Evolutionary conservation across 30 jellyfish, hydroid and myxozoan genomes (phyloP).

Genomic region (Chrysaora quinquecirrha): DNA sequence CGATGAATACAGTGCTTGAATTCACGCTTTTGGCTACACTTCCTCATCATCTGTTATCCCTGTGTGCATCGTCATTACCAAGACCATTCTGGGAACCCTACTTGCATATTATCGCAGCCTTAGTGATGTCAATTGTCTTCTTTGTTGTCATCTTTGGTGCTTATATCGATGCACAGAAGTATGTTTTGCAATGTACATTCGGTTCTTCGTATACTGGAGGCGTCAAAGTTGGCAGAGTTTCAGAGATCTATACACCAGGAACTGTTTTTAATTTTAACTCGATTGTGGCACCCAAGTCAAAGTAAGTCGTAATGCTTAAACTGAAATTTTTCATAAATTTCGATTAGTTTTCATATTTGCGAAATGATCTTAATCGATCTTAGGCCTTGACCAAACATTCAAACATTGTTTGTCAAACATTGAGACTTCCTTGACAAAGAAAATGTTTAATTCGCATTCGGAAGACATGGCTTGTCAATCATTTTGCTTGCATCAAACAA

Average conservation of each 20-base stretch:
- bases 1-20: constrained; percentile 90
- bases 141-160: constrained; percentile 89
- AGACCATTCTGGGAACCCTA: constrained; percentile 99
- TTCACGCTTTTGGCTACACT: constrained; percentile 93
- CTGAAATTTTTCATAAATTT: too few species aligned
- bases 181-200: constrained; percentile 96
- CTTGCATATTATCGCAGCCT: constrained; percentile 87
- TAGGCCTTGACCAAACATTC: too few species aligned
- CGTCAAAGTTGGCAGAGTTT: constrained; percentile 65
- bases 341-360: too few species aligned
- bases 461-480: too few species aligned
- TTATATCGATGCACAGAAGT: constrained; percentile 97
- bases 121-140: constrained; percentile 89
- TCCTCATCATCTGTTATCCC: constrained; percentile 95
- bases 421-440: too few species aligned
- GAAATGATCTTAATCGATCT: too few species aligned
- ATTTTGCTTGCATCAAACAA: too few species aligned
- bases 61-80: constrained; percentile 95
- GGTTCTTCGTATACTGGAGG: constrained; percentile 78
- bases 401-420: too few species aligned
- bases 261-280: constrained; percentile 83
- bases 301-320: constrained; percentile 69
- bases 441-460: too few species aligned
- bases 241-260: constrained; percentile 87
- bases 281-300: constrained; percentile 69